These are phyloP conservation scores for Euclidia mi DNA, from an alignment of 2,888 invertebrate species.

Conservation along the genomic window DNA sequence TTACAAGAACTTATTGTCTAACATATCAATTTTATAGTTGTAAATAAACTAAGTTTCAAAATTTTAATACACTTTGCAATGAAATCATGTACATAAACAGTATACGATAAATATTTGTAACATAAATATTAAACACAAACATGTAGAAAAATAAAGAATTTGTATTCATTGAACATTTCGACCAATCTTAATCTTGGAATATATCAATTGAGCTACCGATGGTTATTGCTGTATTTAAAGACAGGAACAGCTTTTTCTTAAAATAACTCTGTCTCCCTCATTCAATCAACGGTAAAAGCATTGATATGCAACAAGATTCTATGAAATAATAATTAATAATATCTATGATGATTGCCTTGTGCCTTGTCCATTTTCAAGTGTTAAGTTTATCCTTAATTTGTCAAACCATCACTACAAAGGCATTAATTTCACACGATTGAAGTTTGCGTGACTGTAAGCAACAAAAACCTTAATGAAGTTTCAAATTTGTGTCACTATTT, in stretches of 20 bases:
- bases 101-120: slow-evolving; percentile 44
- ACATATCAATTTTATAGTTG: slow-evolving; percentile 70
- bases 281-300: not conserved
- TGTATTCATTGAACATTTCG: slow-evolving; percentile 26
- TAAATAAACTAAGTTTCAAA: slow-evolving; percentile 41
- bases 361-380: slow-evolving; percentile 32
- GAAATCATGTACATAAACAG: slow-evolving; percentile 40
- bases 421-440: too few relatives aligned
- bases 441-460: too few relatives aligned
- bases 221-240: not conserved
- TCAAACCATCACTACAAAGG: too few relatives aligned
- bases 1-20: slow-evolving; percentile 48
- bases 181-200: slow-evolving; percentile 28
- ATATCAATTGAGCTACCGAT: not conserved
- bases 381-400: too few relatives aligned
- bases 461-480: too few relatives aligned
- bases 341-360: slow-evolving; percentile 14
- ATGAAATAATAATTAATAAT: too few relatives aligned
- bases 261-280: not conserved
- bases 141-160: slow-evolving; percentile 16
- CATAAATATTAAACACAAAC: not conserved
- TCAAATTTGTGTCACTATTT: too few relatives aligned
- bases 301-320: too few relatives aligned
- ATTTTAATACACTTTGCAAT: slow-evolving; percentile 32
- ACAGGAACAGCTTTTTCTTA: not conserved